phyloP scores from a whole-genome alignment of 2,888 invertebrate species.

The Drosophila parthenogenetica region DNA sequence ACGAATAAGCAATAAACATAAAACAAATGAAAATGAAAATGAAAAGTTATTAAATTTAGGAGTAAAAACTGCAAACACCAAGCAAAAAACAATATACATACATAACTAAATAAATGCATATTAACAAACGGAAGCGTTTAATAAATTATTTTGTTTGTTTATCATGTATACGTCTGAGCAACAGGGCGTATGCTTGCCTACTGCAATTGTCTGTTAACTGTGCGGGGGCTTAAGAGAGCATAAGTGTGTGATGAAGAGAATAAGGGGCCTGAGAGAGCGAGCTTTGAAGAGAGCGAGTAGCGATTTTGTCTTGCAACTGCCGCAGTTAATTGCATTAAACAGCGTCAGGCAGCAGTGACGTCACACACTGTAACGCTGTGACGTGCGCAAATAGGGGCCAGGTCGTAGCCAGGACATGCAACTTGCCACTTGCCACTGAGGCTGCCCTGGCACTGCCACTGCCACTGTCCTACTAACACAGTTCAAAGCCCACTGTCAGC shows the following conservation, averaged over 20 bases:
- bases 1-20: conserved; percentile 67
- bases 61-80: conserved; percentile 66
- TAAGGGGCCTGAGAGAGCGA: conserved; percentile 7
- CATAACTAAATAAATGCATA: conserved; percentile 68
- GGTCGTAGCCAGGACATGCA: conserved; percentile 39
- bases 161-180: conserved; percentile 45
- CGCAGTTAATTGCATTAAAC: conserved; percentile 63
- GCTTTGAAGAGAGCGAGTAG: conserved; percentile 46
- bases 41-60: conserved; percentile 54
- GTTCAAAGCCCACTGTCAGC: conserved; percentile 53
- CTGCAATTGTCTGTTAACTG: not conserved
- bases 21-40: not conserved
- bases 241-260: not conserved
- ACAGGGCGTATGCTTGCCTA: conserved; percentile 58
- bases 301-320: conserved; percentile 29
- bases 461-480: conserved; percentile 71
- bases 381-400: conserved; percentile 61
- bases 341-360: conserved; percentile 60
- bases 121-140: conserved; percentile 29
- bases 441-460: conserved; percentile 27
- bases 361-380: conserved; percentile 61
- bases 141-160: not conserved
- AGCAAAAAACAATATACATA: conserved; percentile 58
- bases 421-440: conserved; percentile 2
- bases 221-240: not conserved